Conservation (phyloP, 2,113 vertebrate species). For the Eptesicus fuscus region DNA sequence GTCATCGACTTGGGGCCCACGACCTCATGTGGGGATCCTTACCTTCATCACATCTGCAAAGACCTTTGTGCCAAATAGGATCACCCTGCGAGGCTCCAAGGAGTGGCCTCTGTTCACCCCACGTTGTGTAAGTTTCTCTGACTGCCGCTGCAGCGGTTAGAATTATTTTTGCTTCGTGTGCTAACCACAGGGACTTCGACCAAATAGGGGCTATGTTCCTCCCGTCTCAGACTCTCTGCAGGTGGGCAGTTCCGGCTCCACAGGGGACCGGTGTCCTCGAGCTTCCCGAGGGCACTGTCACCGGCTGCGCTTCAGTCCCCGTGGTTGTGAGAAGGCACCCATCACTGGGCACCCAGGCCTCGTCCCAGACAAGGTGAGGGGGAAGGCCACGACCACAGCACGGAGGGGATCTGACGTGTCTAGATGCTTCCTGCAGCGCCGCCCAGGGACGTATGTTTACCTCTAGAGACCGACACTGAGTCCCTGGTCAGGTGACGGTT, state of each 20-base stretch:
- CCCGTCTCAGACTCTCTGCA: not conserved
- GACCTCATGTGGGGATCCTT: not conserved
- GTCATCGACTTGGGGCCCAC: not conserved
- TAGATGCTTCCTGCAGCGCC: not conserved
- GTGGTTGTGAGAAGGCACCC: not conserved
- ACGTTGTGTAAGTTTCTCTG: not conserved
- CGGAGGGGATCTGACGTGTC: not conserved
- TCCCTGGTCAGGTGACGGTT: not conserved
- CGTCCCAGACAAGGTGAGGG: not conserved
- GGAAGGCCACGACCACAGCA: not conserved
- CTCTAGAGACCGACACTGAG: not conserved
- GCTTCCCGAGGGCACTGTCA: rapidly evolving
- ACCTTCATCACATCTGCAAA: not conserved
- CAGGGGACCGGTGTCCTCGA: not conserved
- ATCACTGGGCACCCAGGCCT: not conserved
- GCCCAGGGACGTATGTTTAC: not conserved
- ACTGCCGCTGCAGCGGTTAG: not conserved
- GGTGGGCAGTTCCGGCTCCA: not conserved
- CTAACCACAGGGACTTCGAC: not conserved
- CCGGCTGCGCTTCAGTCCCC: too few species aligned
- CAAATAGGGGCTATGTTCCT: not conserved
- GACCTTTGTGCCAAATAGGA: not conserved
- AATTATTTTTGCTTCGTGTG: not conserved
- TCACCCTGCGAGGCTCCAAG: not conserved
- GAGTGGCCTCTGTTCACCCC: not conserved